These are phyloP conservation scores for Oryzias celebensis DNA, from an alignment of 2,113 vertebrate species.

Conservation along the genomic window DNA sequence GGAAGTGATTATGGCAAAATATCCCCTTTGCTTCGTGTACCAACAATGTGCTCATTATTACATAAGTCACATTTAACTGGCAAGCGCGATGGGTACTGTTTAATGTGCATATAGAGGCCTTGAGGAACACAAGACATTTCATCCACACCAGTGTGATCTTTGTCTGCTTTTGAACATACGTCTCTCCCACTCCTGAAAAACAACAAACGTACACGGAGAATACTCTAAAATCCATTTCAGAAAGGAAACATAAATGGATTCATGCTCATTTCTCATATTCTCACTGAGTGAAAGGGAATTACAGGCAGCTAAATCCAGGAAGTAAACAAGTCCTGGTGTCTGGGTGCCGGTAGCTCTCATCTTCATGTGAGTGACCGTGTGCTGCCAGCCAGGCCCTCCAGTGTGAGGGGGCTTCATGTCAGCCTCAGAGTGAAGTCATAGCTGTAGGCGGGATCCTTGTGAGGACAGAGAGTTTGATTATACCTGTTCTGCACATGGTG, in stretches of 20 bases:
- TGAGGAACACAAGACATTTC: constrained; percentile 36
- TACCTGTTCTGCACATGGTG: constrained; percentile 4
- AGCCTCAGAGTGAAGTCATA: constrained; percentile 65
- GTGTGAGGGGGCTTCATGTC: constrained; percentile 47
- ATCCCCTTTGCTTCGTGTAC: constrained; percentile 27
- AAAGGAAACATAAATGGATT: neutral
- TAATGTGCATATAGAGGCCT: constrained; percentile 32
- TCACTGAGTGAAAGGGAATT: constrained; percentile 19
- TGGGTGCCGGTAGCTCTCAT: constrained; percentile 29
- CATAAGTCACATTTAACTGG: constrained; percentile 48
- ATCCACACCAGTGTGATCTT: constrained; percentile 2
- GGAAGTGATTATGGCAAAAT: constrained; percentile 27
- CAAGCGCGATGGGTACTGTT: constrained; percentile 1
- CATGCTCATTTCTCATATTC: constrained; percentile 1
- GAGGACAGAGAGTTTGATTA: constrained; percentile 61
- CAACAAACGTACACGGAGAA: neutral
- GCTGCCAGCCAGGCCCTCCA: constrained; percentile 39
- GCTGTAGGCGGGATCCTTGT: constrained; percentile 53
- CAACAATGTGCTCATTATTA: constrained; percentile 38
- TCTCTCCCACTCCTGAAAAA: constrained; percentile 10
- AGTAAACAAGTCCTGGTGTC: constrained; percentile 32
- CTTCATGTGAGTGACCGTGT: constrained; percentile 70
- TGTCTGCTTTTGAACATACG: neutral
- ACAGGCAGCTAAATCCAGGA: constrained; percentile 32
- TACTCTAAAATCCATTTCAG: neutral